phyloP scores from a whole-genome alignment of 2,888 invertebrate genomes.

The Ornithoptera alexandrae region DNA sequence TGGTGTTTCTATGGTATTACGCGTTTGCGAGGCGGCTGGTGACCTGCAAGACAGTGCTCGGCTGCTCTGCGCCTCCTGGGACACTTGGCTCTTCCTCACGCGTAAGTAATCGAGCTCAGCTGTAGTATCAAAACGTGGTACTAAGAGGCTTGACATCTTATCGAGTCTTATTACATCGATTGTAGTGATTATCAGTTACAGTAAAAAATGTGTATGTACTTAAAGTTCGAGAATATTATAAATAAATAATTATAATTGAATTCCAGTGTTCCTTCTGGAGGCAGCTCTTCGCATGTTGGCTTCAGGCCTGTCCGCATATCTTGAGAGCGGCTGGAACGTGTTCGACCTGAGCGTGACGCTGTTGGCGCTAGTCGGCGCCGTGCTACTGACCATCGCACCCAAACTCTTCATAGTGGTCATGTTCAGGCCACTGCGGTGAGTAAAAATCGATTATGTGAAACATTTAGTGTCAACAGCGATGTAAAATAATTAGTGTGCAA shows the following conservation, averaged over 20 bases:
- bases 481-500: too few species aligned
- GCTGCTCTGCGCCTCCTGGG: conserved; percentile 86
- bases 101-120: conserved; percentile 64
- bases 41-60: conserved; percentile 81
- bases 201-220: too few species aligned
- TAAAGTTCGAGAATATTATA: not conserved
- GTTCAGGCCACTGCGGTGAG: conserved; percentile 83
- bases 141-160: too few species aligned
- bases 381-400: conserved; percentile 83
- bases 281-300: conserved; percentile 86
- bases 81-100: conserved; percentile 85
- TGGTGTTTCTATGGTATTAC: conserved; percentile 86
- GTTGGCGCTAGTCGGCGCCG: conserved; percentile 83
- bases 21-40: conserved; percentile 83
- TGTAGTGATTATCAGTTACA: too few species aligned
- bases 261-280: conserved; percentile 88
- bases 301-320: conserved; percentile 84
- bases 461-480: too few species aligned
- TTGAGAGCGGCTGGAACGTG: conserved; percentile 92
- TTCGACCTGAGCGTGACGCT: conserved; percentile 87
- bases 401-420: conserved; percentile 86
- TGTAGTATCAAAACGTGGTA: too few species aligned
- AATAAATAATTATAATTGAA: too few species aligned
- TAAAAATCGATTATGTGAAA: too few species aligned
- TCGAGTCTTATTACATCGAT: too few species aligned